These are phyloP conservation scores for Hydractinia echinata DNA, from an alignment of 30 jellyfish, hydroid and myxozoan genomes.

Conservation along the genomic window DNA sequence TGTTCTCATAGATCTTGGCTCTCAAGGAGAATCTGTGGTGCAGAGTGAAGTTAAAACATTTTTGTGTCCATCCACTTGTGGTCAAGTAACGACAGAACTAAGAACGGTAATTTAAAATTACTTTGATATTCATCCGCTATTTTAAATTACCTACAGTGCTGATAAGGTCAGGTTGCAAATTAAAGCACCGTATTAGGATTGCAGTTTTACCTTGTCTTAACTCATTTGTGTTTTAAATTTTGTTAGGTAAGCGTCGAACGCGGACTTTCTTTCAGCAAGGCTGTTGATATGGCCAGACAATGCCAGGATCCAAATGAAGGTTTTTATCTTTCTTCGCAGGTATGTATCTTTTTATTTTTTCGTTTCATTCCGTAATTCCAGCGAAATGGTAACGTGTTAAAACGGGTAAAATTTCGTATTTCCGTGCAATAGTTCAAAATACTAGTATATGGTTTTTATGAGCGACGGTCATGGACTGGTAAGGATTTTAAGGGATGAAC, in stretches of 20 bases:
- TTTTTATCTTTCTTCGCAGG: slow-evolving; percentile 65
- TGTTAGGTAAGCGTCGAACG: slow-evolving; percentile 83
- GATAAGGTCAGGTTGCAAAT: not conserved
- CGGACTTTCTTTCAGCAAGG: slow-evolving; percentile 79
- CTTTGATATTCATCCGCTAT: not conserved
- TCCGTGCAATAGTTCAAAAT: too few species aligned
- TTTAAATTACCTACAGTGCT: not conserved
- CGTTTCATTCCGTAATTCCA: too few species aligned
- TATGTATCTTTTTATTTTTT: not conserved
- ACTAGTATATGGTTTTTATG: too few species aligned
- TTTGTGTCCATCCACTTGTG: slow-evolving; percentile 63
- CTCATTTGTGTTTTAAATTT: not conserved
- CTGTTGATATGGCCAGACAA: slow-evolving; percentile 42
- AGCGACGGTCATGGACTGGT: too few species aligned
- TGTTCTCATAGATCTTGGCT: slow-evolving; percentile 66
- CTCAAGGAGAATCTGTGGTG: slow-evolving; percentile 87
- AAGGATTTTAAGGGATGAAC: too few species aligned
- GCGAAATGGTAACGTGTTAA: too few species aligned
- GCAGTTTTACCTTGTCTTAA: not conserved
- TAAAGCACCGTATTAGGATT: not conserved
- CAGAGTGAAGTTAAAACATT: slow-evolving; percentile 43
- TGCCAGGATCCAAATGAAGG: slow-evolving; percentile 80
- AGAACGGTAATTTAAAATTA: slow-evolving; percentile 48
- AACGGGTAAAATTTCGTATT: too few species aligned
- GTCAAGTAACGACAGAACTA: slow-evolving; percentile 81